A percentile compares a stretch with the other conserved stretches of the same genome.
Conservation (phyloP, 2,888 invertebrate species). For the Caenorhabditis virilis region DNA sequence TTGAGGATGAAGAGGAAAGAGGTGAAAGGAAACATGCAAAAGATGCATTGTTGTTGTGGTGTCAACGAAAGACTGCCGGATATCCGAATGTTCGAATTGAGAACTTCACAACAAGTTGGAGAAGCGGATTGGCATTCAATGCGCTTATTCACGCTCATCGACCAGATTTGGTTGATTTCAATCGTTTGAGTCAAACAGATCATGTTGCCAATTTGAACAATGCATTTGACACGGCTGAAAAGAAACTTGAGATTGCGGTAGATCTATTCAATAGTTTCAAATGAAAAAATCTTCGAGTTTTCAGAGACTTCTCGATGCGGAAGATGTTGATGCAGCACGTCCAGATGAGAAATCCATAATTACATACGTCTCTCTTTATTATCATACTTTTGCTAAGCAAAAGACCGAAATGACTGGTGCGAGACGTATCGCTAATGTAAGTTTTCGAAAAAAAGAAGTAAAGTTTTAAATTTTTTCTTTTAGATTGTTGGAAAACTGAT, state of each 20-base stretch:
- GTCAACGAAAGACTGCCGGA: slow-evolving; percentile 94
- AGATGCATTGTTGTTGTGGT: slow-evolving; percentile 96
- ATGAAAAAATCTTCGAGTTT: neutral
- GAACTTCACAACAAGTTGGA: slow-evolving; percentile 82
- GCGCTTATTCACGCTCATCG: slow-evolving; percentile 96
- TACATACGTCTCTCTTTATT: slow-evolving; percentile 97
- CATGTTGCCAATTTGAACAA: slow-evolving; percentile 95
- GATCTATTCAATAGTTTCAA: too few relatives aligned
- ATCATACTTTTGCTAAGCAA: slow-evolving; percentile 98
- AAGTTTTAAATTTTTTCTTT: slow-evolving; percentile 5
- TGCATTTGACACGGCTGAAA: slow-evolving; percentile 92
- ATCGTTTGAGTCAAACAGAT: slow-evolving; percentile 79
- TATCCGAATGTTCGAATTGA: slow-evolving; percentile 74
- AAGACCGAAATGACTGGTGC: slow-evolving; percentile 98
- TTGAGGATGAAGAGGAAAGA: slow-evolving; percentile 93
- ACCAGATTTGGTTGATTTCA: slow-evolving; percentile 82
- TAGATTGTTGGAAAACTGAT: slow-evolving; percentile 95
- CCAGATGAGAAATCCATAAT: slow-evolving; percentile 88
- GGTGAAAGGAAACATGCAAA: slow-evolving; percentile 98
- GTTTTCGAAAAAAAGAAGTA: slow-evolving; percentile 5
- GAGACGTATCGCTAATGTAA: slow-evolving; percentile 91
- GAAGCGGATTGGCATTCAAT: slow-evolving; percentile 94
- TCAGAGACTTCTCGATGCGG: slow-evolving; percentile 82
- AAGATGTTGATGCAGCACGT: slow-evolving; percentile 86
- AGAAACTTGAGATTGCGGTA: slow-evolving; percentile 85